Evolutionary conservation across 2,888 invertebrate genomes (phyloP).

Genomic region (Physocephala rufipes): DNA sequence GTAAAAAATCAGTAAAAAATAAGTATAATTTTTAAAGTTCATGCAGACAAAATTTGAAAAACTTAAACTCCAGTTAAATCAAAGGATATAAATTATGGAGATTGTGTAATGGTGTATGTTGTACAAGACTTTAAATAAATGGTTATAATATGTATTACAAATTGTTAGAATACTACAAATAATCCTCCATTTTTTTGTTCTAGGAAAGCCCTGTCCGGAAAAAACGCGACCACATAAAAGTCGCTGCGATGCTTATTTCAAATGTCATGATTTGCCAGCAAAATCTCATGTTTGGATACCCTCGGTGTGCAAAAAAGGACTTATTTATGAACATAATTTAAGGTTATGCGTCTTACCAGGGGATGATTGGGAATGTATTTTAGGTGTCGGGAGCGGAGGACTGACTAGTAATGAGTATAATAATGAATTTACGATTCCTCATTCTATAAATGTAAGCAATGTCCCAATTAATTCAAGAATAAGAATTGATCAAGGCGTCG

Average conservation of each 20-base stretch:
- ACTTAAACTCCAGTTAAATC: not conserved
- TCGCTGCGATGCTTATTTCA: slow-evolving; percentile 63
- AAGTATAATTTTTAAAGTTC: not conserved
- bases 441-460: slow-evolving; percentile 12
- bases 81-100: not conserved
- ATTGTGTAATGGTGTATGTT: no score
- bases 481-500: slow-evolving; percentile 40
- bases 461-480: not conserved
- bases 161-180: no score
- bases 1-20: no score
- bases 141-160: no score
- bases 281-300: slow-evolving; percentile 63
- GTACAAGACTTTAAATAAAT: no score
- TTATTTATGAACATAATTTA: slow-evolving; percentile 62
- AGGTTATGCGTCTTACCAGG: slow-evolving; percentile 63
- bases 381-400: slow-evolving; percentile 47
- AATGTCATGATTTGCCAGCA: slow-evolving; percentile 57
- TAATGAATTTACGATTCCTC: not conserved
- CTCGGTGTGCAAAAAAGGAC: slow-evolving; percentile 59
- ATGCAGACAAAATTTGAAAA: not conserved
- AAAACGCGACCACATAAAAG: slow-evolving; percentile 60
- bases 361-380: slow-evolving; percentile 65
- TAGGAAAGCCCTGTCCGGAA: slow-evolving; percentile 64
- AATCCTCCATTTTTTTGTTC: not conserved
- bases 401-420: not conserved